Percentiles rank a stretch among this genome's conserved stretches.
Evolutionary conservation across 2,113 vertebrate genomes (phyloP).

Genomic region (Vulpes ferrilata): DNA sequence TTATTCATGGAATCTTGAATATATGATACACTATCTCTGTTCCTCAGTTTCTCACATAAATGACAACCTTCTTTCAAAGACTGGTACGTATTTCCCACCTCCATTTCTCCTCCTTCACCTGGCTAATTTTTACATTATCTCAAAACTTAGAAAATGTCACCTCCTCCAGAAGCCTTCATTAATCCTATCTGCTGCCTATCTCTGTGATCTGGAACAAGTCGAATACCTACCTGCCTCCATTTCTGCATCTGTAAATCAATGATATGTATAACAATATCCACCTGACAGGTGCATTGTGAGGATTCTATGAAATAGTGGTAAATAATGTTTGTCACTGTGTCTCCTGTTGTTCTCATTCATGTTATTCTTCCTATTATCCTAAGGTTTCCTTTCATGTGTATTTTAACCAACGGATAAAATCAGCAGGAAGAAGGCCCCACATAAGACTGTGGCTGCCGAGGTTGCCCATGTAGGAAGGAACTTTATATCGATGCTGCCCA

Average conservation of each 20-base stretch:
- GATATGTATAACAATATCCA: background rate
- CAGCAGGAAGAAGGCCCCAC: background rate
- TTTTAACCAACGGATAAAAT: conserved; percentile 19
- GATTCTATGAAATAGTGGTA: background rate
- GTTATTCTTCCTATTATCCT: background rate
- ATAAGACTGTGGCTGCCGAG: background rate
- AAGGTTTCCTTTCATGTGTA: background rate
- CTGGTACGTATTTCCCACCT: background rate
- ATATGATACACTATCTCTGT: background rate
- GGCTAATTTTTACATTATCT: background rate
- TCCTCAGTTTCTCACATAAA: background rate
- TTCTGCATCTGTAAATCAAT: background rate
- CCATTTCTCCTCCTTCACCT: background rate
- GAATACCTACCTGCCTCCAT: background rate
- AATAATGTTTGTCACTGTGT: background rate
- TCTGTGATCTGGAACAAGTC: background rate
- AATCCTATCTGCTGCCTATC: background rate
- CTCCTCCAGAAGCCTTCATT: background rate
- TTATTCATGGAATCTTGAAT: background rate
- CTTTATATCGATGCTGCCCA: background rate
- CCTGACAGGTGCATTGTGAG: background rate
- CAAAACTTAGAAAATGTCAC: background rate
- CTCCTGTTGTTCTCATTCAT: background rate
- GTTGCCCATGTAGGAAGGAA: background rate
- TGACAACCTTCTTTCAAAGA: background rate